Conservation (phyloP, 1,140 invertebrate species). For the Bombus superbus region DNA sequence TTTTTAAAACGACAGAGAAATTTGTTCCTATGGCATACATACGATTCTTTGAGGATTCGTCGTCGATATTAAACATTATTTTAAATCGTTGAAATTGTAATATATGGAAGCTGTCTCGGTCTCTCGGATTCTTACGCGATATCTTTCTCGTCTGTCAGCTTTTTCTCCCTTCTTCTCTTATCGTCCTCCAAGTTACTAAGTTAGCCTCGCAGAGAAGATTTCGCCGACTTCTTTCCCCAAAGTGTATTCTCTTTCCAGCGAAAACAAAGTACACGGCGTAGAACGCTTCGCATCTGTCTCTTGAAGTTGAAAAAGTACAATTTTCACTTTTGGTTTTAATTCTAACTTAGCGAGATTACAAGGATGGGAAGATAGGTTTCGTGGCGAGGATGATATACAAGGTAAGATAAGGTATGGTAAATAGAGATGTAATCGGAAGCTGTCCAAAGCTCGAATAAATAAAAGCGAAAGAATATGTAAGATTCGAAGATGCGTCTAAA, state of each 20-base stretch:
- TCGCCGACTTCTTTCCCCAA: background rate
- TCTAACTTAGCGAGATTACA: too few species aligned
- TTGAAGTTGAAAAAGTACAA: background rate
- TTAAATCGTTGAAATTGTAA: background rate
- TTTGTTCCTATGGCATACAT: background rate
- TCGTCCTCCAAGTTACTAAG: background rate
- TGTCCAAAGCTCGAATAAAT: too few species aligned
- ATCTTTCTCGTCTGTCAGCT: background rate
- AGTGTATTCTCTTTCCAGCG: too few species aligned
- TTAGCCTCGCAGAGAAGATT: background rate
- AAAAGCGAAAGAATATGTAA: too few species aligned
- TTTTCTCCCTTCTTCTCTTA: background rate
- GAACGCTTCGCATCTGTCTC: background rate
- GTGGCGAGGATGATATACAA: too few species aligned
- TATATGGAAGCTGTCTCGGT: too few species aligned
- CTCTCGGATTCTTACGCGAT: background rate
- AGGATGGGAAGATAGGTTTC: too few species aligned
- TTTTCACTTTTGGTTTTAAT: too few species aligned
- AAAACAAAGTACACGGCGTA: background rate
- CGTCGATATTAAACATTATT: background rate
- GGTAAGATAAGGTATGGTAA: too few species aligned
- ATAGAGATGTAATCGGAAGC: too few species aligned
- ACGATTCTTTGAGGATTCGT: too few species aligned
- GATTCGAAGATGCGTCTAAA: too few species aligned
- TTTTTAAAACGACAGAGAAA: background rate